Conservation (phyloP, 2,113 vertebrate species). For the Calonectris borealis region DNA sequence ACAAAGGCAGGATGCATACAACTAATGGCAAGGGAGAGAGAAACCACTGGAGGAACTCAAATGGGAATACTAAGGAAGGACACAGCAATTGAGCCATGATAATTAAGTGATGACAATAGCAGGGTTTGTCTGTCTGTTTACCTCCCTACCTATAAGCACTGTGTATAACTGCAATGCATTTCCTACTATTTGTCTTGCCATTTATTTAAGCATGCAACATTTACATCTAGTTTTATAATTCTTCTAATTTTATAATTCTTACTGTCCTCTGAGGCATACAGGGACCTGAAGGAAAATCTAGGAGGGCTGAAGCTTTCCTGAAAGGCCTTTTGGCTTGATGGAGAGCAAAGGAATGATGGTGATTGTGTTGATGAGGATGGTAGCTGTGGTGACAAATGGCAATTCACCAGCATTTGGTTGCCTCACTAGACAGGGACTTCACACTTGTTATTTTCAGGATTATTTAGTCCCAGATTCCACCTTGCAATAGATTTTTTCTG, state of each 20-base stretch:
- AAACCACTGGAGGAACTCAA: not conserved
- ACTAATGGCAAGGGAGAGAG: not conserved
- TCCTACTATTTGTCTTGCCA: not conserved
- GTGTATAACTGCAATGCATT: not conserved
- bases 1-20: not conserved
- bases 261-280: not conserved
- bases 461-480: constrained; percentile 13
- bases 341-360: not conserved
- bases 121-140: not conserved
- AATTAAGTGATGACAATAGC: not conserved
- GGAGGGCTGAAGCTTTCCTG: not conserved
- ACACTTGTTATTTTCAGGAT: not conserved
- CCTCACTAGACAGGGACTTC: not conserved
- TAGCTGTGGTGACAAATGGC: not conserved
- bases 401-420: not conserved
- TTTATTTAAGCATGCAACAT: not conserved
- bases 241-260: not conserved
- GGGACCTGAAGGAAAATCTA: not conserved
- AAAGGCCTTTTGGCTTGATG: not conserved
- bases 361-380: not conserved
- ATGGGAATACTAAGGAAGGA: not conserved
- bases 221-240: not conserved
- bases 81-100: too few species aligned
- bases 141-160: not conserved
- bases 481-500: not conserved